phyloP scores from a whole-genome alignment of 1,140 invertebrate genomes.

The Pantala flavescens region DNA sequence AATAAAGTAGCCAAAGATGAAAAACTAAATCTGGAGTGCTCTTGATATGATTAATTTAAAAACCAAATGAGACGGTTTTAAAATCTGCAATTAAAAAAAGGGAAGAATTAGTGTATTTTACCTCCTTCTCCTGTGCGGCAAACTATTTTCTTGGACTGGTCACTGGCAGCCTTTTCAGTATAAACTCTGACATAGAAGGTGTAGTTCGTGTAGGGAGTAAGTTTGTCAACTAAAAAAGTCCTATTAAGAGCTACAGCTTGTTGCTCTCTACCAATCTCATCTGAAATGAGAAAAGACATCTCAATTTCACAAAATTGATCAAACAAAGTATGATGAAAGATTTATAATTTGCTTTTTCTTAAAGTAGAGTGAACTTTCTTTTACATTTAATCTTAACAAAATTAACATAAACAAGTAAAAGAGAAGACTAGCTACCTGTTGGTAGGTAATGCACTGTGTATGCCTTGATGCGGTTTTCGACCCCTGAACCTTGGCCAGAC shows the following conservation, averaged over 20 bases:
- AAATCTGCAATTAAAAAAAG: too few species aligned
- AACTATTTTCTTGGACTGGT: constrained; percentile 46
- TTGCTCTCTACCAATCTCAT: constrained; percentile 37
- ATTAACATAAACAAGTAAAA: neutral
- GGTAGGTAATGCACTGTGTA: constrained; percentile 53
- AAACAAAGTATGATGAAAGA: neutral
- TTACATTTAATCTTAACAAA: too few species aligned
- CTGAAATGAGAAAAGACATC: constrained; percentile 25
- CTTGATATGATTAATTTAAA: too few species aligned
- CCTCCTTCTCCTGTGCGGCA: constrained; percentile 49
- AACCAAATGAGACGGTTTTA: too few species aligned
- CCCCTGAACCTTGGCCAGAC: constrained; percentile 27
- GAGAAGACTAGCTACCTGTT: constrained; percentile 35
- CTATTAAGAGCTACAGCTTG: constrained; percentile 45
- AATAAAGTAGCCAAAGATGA: too few species aligned
- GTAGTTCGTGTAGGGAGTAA: constrained; percentile 55
- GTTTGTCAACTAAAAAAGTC: constrained; percentile 40
- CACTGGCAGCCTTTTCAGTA: constrained; percentile 47
- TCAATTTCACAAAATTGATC: neutral
- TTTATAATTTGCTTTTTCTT: too few species aligned
- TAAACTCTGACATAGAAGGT: constrained; percentile 53
- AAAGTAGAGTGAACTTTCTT: too few species aligned
- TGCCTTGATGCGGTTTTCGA: constrained; percentile 41
- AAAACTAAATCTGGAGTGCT: too few species aligned
- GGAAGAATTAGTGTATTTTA: constrained; percentile 27